Evolutionary conservation across 1,140 invertebrate species (phyloP).

Genomic region (Linepithema humile): DNA sequence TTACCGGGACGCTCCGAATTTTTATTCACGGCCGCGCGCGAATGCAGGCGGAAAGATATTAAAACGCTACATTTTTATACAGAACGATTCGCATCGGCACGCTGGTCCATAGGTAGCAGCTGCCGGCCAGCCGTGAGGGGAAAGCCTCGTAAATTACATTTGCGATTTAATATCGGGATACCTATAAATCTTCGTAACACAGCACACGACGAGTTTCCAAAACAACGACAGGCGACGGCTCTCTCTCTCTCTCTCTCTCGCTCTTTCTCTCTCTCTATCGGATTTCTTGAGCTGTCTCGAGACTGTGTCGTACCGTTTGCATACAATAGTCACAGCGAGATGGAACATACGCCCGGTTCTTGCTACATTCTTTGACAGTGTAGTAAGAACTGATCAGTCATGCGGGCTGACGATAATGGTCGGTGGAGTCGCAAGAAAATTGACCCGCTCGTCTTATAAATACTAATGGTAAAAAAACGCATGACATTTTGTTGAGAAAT

Average conservation of each 20-base stretch:
- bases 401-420: not conserved
- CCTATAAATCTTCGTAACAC: slow-evolving; percentile 64
- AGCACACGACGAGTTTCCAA: not conserved
- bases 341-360: not conserved
- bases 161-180: slow-evolving; percentile 73
- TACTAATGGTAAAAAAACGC: too few species aligned
- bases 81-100: slow-evolving; percentile 20
- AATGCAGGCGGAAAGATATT: not conserved
- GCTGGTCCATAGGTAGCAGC: slow-evolving; percentile 35
- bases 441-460: not conserved
- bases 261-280: not conserved
- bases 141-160: slow-evolving; percentile 72
- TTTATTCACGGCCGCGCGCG: not conserved
- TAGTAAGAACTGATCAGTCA: not conserved
- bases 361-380: not conserved
- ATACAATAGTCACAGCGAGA: not conserved
- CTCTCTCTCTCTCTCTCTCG: slow-evolving; percentile 5
- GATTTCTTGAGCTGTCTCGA: slow-evolving; percentile 22
- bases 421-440: not conserved
- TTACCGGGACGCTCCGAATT: not conserved
- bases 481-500: not conserved
- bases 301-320: slow-evolving; percentile 37
- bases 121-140: slow-evolving; percentile 3
- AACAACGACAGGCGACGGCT: not conserved
- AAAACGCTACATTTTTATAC: slow-evolving; percentile 50